These are phyloP conservation scores for Vanacampus margaritifer DNA, from an alignment of 2,113 vertebrate genomes.

Conservation along the genomic window DNA sequence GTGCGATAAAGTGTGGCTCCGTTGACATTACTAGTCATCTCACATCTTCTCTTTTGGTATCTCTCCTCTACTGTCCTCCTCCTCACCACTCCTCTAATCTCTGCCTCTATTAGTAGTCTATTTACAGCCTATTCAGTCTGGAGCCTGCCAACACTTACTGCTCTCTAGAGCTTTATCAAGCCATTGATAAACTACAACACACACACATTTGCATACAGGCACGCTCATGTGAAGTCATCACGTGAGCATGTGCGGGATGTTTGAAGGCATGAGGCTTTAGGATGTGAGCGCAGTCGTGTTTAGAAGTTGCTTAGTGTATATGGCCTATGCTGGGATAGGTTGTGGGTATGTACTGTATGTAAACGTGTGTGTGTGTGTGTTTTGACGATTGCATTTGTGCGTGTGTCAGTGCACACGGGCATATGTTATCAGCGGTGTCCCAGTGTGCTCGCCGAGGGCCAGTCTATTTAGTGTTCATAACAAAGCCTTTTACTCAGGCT, in stretches of 20 bases:
- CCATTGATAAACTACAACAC: slow-evolving; percentile 55
- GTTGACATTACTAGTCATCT: slow-evolving; percentile 58
- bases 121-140: slow-evolving; percentile 64
- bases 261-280: not conserved
- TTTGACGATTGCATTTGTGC: not conserved
- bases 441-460: slow-evolving; percentile 72
- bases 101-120: slow-evolving; percentile 68
- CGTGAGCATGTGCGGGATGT: not conserved
- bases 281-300: not conserved
- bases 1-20: slow-evolving; percentile 18
- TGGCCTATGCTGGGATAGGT: not conserved
- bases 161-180: slow-evolving; percentile 67
- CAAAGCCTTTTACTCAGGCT: slow-evolving; percentile 73
- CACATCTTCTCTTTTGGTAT: slow-evolving; percentile 55
- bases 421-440: slow-evolving; percentile 68
- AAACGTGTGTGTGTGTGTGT: not conserved
- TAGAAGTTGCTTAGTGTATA: not conserved
- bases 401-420: slow-evolving; percentile 38
- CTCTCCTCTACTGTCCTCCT: slow-evolving; percentile 65
- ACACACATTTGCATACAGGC: slow-evolving; percentile 39
- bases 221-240: slow-evolving; percentile 24
- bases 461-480: slow-evolving; percentile 76
- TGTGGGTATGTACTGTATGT: not conserved
- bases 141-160: slow-evolving; percentile 58
- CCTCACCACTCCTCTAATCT: slow-evolving; percentile 60